phyloP scores from a whole-genome alignment of 2,113 vertebrate species.

The Morone saxatilis region DNA sequence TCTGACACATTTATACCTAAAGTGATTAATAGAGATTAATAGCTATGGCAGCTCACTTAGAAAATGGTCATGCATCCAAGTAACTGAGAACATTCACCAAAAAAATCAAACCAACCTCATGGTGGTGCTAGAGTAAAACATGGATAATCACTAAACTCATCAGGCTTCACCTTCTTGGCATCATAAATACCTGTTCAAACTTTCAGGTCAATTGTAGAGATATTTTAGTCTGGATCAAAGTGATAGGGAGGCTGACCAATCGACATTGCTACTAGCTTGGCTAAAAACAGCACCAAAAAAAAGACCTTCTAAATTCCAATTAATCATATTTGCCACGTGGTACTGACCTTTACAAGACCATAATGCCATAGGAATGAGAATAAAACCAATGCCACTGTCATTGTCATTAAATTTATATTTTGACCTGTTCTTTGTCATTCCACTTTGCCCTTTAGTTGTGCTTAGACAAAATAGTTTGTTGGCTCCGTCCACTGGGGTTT shows the following conservation, averaged over 20 bases:
- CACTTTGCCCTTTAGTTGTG: conserved; percentile 7
- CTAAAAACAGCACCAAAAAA: neutral
- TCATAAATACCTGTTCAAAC: neutral
- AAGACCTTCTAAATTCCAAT: conserved; percentile 19
- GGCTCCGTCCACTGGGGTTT: neutral
- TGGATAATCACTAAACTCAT: neutral
- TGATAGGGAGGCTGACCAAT: neutral
- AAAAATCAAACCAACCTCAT: neutral
- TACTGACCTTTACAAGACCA: conserved; percentile 28
- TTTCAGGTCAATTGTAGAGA: neutral
- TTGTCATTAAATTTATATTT: conserved; percentile 14
- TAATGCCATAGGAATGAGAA: conserved; percentile 9
- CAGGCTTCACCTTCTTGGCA: neutral
- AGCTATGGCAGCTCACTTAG: too few relatives aligned
- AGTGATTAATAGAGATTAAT: neutral
- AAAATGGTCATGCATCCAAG: neutral
- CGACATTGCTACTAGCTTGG: neutral
- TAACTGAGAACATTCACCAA: neutral
- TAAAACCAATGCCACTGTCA: neutral
- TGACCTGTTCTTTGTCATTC: neutral
- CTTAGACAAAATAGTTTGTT: conserved; percentile 3
- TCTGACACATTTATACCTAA: neutral
- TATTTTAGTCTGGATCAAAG: neutral
- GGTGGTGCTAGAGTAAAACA: neutral
- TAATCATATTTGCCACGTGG: neutral